Conservation (phyloP, 2,888 invertebrate genomes). For the Diabrotica balteata region DNA sequence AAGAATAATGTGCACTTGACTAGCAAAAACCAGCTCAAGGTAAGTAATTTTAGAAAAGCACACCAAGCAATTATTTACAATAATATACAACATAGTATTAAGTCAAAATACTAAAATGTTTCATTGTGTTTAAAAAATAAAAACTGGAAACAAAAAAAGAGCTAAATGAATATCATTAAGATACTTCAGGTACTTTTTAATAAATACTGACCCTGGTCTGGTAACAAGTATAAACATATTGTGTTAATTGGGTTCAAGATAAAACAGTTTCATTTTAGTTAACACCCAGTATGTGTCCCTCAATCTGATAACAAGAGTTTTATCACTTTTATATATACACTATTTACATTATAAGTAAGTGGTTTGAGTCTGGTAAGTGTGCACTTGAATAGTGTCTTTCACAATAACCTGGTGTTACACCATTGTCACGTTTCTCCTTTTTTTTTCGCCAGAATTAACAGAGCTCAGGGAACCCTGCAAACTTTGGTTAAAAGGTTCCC, state of each 20-base stretch:
- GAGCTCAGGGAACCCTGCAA: slow-evolving; percentile 66
- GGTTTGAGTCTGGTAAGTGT: slow-evolving; percentile 46
- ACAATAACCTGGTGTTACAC: slow-evolving; percentile 61
- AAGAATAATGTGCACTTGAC: slow-evolving; percentile 27
- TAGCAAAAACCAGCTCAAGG: slow-evolving; percentile 23
- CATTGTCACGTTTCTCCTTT: slow-evolving; percentile 68
- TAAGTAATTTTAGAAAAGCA: too few species aligned
- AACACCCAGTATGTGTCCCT: too few species aligned
- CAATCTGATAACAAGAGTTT: too few species aligned
- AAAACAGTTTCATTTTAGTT: too few species aligned
- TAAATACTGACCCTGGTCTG: too few species aligned
- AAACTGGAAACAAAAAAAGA: too few species aligned
- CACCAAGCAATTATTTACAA: slow-evolving; percentile 19
- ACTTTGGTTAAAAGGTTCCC: slow-evolving; percentile 62
- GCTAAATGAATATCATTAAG: neutral
- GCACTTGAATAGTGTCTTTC: slow-evolving; percentile 48
- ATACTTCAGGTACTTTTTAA: slow-evolving; percentile 30
- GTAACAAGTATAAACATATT: too few species aligned
- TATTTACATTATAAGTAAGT: slow-evolving; percentile 22
- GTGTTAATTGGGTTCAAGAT: too few species aligned
- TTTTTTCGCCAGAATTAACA: slow-evolving; percentile 65
- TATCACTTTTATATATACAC: too few species aligned
- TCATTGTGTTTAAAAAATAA: too few species aligned
- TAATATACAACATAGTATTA: slow-evolving; percentile 18
- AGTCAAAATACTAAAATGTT: too few species aligned